These are phyloP conservation scores for Melieria crassipennis DNA, from an alignment of 2,888 invertebrate genomes.

Conservation along the genomic window DNA sequence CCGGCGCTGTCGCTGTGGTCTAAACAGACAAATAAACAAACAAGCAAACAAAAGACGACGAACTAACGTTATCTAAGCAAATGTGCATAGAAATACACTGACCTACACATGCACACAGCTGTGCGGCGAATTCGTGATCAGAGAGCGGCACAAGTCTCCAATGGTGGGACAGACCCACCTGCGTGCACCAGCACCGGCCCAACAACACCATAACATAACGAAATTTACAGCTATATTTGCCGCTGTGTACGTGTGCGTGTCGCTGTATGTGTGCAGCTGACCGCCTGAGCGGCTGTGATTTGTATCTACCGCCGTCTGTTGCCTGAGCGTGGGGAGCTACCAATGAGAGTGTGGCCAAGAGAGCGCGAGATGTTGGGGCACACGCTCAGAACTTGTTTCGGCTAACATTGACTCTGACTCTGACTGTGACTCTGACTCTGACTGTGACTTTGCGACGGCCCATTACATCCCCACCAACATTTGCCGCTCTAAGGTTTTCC, in stretches of 20 bases:
- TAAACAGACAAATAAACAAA: too few relatives aligned
- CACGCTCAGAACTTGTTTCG: neutral
- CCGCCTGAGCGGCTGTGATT: too few relatives aligned
- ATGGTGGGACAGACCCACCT: neutral
- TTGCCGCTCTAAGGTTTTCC: constrained; percentile 11
- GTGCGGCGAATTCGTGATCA: constrained; percentile 19
- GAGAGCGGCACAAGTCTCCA: constrained; percentile 1
- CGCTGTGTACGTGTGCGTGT: constrained; percentile 50
- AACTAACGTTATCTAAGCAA: constrained; percentile 28
- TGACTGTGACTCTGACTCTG: constrained; percentile 22
- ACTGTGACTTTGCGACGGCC: too few relatives aligned
- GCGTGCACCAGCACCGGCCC: neutral
- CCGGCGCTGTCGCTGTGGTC: too few relatives aligned
- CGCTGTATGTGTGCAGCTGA: neutral
- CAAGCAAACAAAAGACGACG: neutral
- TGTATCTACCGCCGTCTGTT: too few relatives aligned
- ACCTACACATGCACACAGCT: constrained; percentile 19
- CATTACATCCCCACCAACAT: constrained; percentile 2
- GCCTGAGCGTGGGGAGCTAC: too few relatives aligned
- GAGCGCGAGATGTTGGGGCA: constrained; percentile 1
- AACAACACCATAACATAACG: constrained; percentile 36
- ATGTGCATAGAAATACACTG: constrained; percentile 18
- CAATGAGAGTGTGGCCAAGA: constrained; percentile 15
- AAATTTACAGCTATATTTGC: constrained; percentile 65
- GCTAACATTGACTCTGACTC: constrained; percentile 59